Evolutionary conservation across 2,797 vertebrate genomes (phyloP).

Genomic region (Mallotus villosus): DNA sequence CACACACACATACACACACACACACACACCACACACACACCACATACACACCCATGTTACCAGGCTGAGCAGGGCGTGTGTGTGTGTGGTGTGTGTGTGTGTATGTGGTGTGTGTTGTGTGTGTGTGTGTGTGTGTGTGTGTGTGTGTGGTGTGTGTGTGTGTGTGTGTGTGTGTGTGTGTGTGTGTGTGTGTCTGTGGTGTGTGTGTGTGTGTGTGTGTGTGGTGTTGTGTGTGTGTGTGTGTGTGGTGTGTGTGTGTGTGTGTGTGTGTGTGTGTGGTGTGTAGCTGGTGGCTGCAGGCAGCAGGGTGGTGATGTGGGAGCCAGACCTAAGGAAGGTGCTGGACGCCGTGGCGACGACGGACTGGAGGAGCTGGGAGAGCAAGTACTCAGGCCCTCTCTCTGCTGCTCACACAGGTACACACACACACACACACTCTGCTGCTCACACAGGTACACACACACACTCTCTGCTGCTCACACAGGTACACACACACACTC

Average conservation of each 20-base stretch:
- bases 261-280: slow-evolving; percentile 10
- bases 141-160: slow-evolving; percentile 21
- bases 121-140: background rate
- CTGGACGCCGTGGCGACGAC: slow-evolving; percentile 65
- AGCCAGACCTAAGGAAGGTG: slow-evolving; percentile 64
- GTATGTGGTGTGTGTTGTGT: slow-evolving; percentile 24
- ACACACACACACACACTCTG: slow-evolving; percentile 4
- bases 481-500: slow-evolving; percentile 5
- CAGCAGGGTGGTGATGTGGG: slow-evolving; percentile 52
- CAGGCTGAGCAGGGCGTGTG: background rate
- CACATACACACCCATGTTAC: too few species aligned
- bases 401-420: slow-evolving; percentile 70
- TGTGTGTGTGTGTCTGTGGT: slow-evolving; percentile 25
- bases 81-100: slow-evolving; percentile 1
- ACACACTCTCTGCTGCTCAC: background rate
- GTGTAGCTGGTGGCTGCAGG: slow-evolving; percentile 68
- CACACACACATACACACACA: background rate
- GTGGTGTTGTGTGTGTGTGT: slow-evolving; percentile 13
- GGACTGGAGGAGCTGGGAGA: slow-evolving; percentile 63
- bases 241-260: background rate
- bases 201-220: slow-evolving; percentile 3
- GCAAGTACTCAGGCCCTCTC: slow-evolving; percentile 60
- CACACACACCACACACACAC: background rate
- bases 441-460: background rate
- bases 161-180: slow-evolving; percentile 5